These are phyloP conservation scores for Gallirallus australis DNA, from an alignment of 2,797 vertebrate species.

Conservation along the genomic window DNA sequence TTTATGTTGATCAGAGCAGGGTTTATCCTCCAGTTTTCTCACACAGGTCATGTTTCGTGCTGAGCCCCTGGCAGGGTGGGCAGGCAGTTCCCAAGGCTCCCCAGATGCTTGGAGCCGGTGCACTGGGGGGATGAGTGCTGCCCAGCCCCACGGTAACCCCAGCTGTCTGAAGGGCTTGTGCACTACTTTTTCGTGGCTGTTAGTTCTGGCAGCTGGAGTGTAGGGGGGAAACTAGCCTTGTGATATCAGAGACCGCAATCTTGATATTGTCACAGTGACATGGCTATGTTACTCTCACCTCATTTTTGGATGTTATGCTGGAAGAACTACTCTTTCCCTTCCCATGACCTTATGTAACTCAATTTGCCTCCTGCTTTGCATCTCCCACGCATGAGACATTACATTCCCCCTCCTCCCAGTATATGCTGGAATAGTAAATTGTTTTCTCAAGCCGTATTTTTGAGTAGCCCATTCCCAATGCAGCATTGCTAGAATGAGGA, in stretches of 20 bases:
- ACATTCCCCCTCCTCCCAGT: not conserved
- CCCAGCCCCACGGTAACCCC: not conserved
- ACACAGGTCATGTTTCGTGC: slow-evolving; percentile 10
- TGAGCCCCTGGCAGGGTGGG: not conserved
- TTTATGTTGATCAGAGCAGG: not conserved
- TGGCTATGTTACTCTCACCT: not conserved
- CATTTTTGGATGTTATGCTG: slow-evolving; percentile 39
- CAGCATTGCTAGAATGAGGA: not conserved
- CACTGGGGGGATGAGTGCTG: not conserved
- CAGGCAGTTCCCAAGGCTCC: not conserved
- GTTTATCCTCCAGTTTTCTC: slow-evolving; percentile 29
- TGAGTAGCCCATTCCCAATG: not conserved
- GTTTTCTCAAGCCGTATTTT: slow-evolving; percentile 20
- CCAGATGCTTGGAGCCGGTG: not conserved
- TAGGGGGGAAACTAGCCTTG: not conserved
- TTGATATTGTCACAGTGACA: slow-evolving; percentile 20
- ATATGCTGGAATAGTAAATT: slow-evolving; percentile 31
- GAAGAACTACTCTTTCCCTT: slow-evolving; percentile 29
- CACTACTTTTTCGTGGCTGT: not conserved
- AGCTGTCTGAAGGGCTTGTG: not conserved
- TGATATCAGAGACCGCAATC: not conserved
- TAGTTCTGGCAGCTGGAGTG: not conserved
- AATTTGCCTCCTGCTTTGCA: slow-evolving; percentile 48
- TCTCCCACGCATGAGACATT: slow-evolving; percentile 49
- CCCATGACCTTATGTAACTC: slow-evolving; percentile 77